Conservation (phyloP, 2,113 vertebrate genomes). For the Mola mola region DNA sequence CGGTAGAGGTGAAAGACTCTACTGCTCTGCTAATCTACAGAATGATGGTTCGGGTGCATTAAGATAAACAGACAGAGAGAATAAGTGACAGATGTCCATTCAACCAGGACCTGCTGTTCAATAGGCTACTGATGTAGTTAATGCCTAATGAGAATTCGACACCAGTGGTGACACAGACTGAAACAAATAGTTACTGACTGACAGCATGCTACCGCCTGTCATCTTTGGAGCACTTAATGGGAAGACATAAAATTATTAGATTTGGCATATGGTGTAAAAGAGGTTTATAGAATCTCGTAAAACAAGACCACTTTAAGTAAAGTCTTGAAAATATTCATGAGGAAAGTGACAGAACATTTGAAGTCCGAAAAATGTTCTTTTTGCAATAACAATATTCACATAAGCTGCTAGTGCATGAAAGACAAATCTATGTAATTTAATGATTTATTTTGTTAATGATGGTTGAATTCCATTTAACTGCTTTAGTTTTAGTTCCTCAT, state of each 20-base stretch:
- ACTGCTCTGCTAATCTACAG: conserved; percentile 26
- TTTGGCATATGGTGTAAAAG: too few relatives aligned
- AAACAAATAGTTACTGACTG: conserved; percentile 69
- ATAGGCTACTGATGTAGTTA: conserved; percentile 70
- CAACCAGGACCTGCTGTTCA: conserved; percentile 45
- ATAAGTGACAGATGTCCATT: conserved; percentile 75
- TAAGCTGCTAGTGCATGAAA: too few relatives aligned
- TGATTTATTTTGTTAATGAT: too few relatives aligned
- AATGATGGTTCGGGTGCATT: conserved; percentile 59
- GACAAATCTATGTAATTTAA: too few relatives aligned
- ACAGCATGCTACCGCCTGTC: conserved; percentile 26
- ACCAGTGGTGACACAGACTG: conserved; percentile 19
- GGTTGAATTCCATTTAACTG: too few relatives aligned
- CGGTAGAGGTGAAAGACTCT: conserved; percentile 13
- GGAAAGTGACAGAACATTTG: too few relatives aligned
- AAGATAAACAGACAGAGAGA: conserved; percentile 72
- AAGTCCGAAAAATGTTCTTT: too few relatives aligned
- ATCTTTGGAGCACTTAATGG: not conserved
- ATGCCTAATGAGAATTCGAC: conserved; percentile 73
- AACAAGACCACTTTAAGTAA: too few relatives aligned
- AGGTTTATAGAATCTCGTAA: too few relatives aligned
- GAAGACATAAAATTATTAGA: not conserved
- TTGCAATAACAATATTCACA: too few relatives aligned
- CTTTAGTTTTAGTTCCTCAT: too few relatives aligned
- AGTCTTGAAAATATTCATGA: too few relatives aligned